These are phyloP conservation scores for Zoroaster sp. DNA, from an alignment of 53 echinoderm and acorn worm genomes.

Conservation along the genomic window DNA sequence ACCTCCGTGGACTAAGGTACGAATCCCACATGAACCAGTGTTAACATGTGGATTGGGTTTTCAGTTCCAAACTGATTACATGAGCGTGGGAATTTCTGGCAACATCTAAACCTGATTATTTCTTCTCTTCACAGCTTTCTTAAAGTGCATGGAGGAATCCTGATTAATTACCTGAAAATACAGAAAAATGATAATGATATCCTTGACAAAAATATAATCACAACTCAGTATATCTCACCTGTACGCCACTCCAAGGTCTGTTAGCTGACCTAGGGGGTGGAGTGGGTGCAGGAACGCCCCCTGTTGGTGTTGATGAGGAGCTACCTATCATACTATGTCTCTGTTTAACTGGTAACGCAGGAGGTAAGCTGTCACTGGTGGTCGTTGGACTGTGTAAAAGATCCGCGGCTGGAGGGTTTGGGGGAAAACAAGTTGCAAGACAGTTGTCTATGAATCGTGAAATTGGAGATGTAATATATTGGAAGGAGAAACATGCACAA, in stretches of 20 bases:
- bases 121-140: no score
- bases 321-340: constrained; percentile 79
- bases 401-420: constrained; percentile 60
- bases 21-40: no score
- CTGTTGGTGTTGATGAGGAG: constrained; percentile 31
- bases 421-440: background rate
- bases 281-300: constrained; percentile 37
- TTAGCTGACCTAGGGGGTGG: constrained; percentile 87
- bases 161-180: no score
- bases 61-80: no score
- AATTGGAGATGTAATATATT: background rate
- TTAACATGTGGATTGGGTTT: no score
- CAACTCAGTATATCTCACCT: constrained; percentile 51
- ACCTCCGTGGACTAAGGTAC: no score
- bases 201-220: no score
- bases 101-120: no score
- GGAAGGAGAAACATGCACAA: background rate
- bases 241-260: constrained; percentile 78
- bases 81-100: no score
- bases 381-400: constrained; percentile 92
- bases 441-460: background rate
- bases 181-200: background rate
- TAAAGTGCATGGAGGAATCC: no score
- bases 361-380: constrained; percentile 78
- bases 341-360: constrained; percentile 92